Evolutionary conservation across 2,888 invertebrate species (phyloP).

Genomic region (Rotaria sp.): DNA sequence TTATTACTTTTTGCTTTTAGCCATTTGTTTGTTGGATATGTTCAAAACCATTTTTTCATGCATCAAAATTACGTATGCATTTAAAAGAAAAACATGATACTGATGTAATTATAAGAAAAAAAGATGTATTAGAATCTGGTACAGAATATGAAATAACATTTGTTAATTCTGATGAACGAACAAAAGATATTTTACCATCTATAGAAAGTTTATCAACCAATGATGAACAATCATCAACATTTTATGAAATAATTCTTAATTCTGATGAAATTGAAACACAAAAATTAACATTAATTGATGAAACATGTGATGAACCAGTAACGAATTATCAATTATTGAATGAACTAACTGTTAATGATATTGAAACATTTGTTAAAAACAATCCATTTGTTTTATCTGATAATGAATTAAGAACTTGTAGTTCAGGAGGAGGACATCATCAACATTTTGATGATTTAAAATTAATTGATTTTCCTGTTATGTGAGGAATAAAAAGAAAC

Average conservation of each 20-base stretch:
- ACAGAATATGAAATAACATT: slow-evolving; percentile 25
- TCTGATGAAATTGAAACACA: not conserved
- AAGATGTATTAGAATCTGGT: slow-evolving; percentile 25
- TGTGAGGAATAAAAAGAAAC: not conserved
- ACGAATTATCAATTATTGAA: slow-evolving; percentile 15
- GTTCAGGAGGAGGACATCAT: slow-evolving; percentile 8
- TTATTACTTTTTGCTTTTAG: not conserved
- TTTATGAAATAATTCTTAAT: not conserved
- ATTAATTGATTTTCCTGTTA: slow-evolving; percentile 19
- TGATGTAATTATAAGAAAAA: slow-evolving; percentile 24
- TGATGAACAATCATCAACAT: slow-evolving; percentile 1
- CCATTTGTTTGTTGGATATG: slow-evolving; percentile 30
- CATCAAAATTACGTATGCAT: slow-evolving; percentile 18
- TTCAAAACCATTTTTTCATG: slow-evolving; percentile 8
- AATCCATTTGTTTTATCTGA: slow-evolving; percentile 30
- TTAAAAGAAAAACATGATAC: slow-evolving; percentile 29
- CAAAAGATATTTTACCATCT: not conserved
- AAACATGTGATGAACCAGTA: slow-evolving; percentile 3
- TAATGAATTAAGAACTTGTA: not conserved
- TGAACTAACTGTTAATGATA: slow-evolving; percentile 25
- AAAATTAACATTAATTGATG: not conserved
- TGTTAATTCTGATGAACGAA: not conserved
- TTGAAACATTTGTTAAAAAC: slow-evolving; percentile 29
- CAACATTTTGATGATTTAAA: slow-evolving; percentile 22
- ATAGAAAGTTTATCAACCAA: not conserved